phyloP scores from a whole-genome alignment of 2,888 invertebrate species.

The Nebria brevicollis region DNA sequence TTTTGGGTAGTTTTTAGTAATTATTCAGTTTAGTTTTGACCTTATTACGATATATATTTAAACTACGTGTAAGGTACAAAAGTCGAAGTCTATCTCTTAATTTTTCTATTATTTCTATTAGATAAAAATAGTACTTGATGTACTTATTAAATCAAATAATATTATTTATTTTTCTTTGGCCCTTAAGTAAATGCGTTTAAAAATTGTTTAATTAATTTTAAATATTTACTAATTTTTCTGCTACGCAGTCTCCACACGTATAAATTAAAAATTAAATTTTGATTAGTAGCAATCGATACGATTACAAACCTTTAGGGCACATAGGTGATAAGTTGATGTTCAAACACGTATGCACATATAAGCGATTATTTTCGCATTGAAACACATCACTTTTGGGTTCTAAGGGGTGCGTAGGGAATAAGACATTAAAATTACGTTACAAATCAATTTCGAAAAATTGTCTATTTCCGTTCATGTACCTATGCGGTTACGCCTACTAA shows the following conservation, averaged over 20 bases:
- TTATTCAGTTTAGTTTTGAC: background rate
- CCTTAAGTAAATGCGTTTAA: background rate
- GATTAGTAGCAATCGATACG: background rate
- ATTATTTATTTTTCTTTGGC: background rate
- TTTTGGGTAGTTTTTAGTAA: background rate
- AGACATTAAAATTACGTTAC: constrained; percentile 28
- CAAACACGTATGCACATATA: background rate
- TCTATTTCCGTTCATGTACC: constrained; percentile 31
- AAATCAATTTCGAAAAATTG: constrained; percentile 37
- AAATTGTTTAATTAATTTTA: background rate
- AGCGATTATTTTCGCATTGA: background rate
- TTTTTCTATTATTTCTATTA: background rate
- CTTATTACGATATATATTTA: background rate
- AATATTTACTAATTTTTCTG: background rate
- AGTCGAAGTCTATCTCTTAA: background rate
- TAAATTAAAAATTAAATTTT: background rate
- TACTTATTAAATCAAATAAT: too few species aligned
- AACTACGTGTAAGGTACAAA: background rate
- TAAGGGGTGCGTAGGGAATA: background rate
- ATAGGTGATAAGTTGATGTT: background rate
- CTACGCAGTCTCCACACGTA: background rate
- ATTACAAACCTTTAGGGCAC: background rate
- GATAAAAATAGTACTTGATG: background rate
- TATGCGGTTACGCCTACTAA: constrained; percentile 30
- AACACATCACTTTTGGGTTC: background rate